These are phyloP conservation scores for Mobula birostris DNA, from an alignment of 2,113 vertebrate species.

Conservation along the genomic window DNA sequence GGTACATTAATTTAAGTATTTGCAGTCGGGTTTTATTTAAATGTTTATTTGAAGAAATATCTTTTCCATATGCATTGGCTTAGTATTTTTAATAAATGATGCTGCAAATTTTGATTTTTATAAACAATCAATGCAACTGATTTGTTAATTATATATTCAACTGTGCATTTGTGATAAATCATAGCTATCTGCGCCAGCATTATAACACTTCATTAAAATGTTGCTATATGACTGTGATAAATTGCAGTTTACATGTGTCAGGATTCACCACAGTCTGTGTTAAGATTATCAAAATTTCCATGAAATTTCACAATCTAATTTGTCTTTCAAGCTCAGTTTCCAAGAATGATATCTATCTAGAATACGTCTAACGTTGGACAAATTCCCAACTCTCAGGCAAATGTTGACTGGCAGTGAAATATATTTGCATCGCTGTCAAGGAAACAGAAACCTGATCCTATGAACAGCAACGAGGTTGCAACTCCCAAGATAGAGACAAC, in stretches of 20 bases:
- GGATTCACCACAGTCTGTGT: too few relatives aligned
- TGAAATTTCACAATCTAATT: conserved; percentile 3
- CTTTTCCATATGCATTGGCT: not conserved
- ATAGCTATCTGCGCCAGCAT: not conserved
- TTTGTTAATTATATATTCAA: not conserved
- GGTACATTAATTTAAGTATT: not conserved
- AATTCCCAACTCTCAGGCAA: conserved; percentile 1
- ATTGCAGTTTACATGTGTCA: too few relatives aligned
- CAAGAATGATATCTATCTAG: not conserved
- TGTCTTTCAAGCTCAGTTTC: not conserved
- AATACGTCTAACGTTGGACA: not conserved
- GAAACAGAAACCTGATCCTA: conserved; percentile 14
- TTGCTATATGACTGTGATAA: too few relatives aligned
- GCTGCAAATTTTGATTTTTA: not conserved
- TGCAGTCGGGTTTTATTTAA: not conserved
- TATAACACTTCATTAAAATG: not conserved
- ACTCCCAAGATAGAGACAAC: not conserved
- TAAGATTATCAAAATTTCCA: not conserved
- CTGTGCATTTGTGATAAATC: not conserved
- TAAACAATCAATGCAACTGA: conserved; percentile 8
- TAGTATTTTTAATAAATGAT: not conserved
- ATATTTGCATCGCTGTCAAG: conserved; percentile 2
- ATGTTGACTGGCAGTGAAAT: conserved; percentile 14
- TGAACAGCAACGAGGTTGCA: not conserved
- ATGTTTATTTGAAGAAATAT: not conserved